phyloP scores from a whole-genome alignment of 2,797 vertebrate species.

The Hephaestus fuliginosus region DNA sequence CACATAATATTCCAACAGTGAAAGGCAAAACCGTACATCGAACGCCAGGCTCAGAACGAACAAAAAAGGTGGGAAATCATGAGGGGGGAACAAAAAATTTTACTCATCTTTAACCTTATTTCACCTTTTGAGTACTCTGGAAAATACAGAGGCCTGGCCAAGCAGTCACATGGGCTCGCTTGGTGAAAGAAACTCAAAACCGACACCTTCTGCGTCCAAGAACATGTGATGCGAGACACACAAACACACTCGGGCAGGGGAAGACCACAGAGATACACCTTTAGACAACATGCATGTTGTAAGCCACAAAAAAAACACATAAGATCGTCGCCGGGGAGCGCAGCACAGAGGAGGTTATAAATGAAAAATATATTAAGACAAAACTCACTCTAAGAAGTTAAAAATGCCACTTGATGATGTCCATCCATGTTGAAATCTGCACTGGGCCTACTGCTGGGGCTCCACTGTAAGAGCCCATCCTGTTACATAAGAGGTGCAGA shows the following conservation, averaged over 20 bases:
- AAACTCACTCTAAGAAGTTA: conserved; percentile 14
- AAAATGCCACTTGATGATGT: conserved; percentile 23
- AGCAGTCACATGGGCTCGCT: conserved; percentile 81
- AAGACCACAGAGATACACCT: conserved; percentile 32
- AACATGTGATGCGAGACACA: conserved; percentile 81
- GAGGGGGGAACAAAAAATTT: neutral
- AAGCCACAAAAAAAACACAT: neutral
- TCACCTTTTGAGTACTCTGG: conserved; percentile 78
- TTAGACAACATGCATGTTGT: neutral
- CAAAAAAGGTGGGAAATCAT: neutral
- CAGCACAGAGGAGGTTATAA: neutral
- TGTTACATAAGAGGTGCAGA: conserved; percentile 53
- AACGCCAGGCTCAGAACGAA: neutral
- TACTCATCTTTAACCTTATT: conserved; percentile 67
- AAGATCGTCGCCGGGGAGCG: neutral
- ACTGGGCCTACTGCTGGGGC: neutral
- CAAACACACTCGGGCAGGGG: conserved; percentile 54
- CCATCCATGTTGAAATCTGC: conserved; percentile 13
- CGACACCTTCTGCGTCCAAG: conserved; percentile 85
- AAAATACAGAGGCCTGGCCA: conserved; percentile 70
- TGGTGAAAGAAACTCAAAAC: conserved; percentile 88
- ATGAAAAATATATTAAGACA: neutral
- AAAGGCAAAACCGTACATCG: neutral
- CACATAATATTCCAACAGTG: neutral
- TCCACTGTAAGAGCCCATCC: conserved; percentile 28